Percentiles rank a stretch among this genome's conserved stretches.
These are phyloP conservation scores for Gonioctena quinquepunctata DNA, from an alignment of 1,140 invertebrate species.

Conservation along the genomic window DNA sequence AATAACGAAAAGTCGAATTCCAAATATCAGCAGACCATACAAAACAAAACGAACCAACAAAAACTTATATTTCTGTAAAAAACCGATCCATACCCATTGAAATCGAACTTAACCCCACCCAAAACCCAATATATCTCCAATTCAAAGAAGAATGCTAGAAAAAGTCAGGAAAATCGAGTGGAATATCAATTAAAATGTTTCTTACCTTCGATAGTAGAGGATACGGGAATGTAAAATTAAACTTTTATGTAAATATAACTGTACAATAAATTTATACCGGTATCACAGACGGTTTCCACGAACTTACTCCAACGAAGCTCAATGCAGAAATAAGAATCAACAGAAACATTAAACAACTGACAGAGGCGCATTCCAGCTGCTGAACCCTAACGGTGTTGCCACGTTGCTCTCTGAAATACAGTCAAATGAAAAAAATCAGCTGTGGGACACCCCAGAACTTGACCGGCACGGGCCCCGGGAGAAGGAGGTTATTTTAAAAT, in stretches of 20 bases:
- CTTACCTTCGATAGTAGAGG: slow-evolving; percentile 13
- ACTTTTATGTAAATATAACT: slow-evolving; percentile 6
- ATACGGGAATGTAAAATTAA: background rate
- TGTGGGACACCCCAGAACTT: no score
- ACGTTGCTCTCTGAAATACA: background rate
- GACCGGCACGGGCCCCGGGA: no score
- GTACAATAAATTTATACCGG: slow-evolving; percentile 14
- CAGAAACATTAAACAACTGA: background rate
- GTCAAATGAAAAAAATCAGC: no score
- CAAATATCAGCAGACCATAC: no score
- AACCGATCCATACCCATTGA: background rate
- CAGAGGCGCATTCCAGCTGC: background rate
- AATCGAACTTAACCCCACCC: slow-evolving; percentile 12
- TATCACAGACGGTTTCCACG: slow-evolving; percentile 10
- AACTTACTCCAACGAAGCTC: background rate
- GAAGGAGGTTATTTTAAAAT: no score
- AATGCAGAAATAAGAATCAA: background rate
- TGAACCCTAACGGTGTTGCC: background rate
- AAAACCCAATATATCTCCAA: background rate
- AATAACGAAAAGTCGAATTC: no score
- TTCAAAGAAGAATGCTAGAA: background rate
- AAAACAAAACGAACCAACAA: background rate
- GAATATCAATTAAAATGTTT: background rate
- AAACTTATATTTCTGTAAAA: background rate
- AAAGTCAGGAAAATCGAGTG: background rate